Conservation (phyloP, 2,888 invertebrate genomes). For the Nemapogon koenigi region DNA sequence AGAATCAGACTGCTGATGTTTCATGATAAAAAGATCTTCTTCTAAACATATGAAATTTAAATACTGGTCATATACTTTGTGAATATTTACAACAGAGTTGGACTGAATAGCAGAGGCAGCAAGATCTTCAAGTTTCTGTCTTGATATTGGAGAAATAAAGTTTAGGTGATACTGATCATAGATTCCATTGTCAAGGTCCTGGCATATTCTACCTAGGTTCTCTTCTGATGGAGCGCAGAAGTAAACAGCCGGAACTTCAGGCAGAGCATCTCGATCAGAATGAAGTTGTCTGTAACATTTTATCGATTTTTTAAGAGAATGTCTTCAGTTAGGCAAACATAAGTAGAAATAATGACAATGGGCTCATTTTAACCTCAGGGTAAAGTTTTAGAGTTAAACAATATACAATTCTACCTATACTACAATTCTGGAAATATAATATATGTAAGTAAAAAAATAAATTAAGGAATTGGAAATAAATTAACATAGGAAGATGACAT, state of each 20-base stretch:
- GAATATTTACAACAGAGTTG: slow-evolving; percentile 89
- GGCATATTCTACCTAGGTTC: slow-evolving; percentile 91
- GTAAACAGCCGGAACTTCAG: slow-evolving; percentile 98
- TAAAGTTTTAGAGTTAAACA: too few species aligned
- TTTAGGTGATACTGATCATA: slow-evolving; percentile 97
- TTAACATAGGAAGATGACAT: slow-evolving; percentile 4
- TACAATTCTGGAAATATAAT: too few species aligned
- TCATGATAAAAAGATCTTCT: slow-evolving; percentile 94
- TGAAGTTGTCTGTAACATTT: slow-evolving; percentile 78
- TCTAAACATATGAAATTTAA: slow-evolving; percentile 97
- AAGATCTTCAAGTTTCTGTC: slow-evolving; percentile 93
- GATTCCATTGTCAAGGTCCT: slow-evolving; percentile 85
- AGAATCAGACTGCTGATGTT: slow-evolving; percentile 89
- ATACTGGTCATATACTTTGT: slow-evolving; percentile 98
- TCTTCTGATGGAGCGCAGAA: slow-evolving; percentile 97
- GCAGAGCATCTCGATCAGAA: slow-evolving; percentile 90
- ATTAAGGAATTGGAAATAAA: too few species aligned
- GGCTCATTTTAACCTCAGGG: too few species aligned
- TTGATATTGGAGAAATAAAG: slow-evolving; percentile 93
- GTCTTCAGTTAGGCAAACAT: too few species aligned
- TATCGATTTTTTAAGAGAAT: not conserved
- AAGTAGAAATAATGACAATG: too few species aligned
- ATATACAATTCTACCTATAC: too few species aligned
- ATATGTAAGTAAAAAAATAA: too few species aligned
- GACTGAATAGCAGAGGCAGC: slow-evolving; percentile 92